Conservation (phyloP, 2,113 vertebrate genomes). For the Plecotus auritus region DNA sequence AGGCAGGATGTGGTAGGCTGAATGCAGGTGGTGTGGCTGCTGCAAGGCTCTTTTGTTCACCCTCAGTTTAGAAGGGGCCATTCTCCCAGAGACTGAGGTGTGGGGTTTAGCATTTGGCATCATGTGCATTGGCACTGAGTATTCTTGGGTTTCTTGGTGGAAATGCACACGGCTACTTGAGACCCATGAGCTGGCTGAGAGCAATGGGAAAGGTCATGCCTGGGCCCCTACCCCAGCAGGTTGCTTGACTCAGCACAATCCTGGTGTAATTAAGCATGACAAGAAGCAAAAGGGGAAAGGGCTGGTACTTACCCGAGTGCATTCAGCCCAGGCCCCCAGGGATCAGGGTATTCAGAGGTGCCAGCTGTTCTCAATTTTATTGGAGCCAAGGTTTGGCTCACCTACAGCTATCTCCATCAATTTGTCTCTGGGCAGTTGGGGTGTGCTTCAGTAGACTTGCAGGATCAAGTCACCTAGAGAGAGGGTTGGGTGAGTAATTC, state of each 20-base stretch:
- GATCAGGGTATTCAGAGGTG: slow-evolving; percentile 30
- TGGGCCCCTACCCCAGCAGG: slow-evolving; percentile 49
- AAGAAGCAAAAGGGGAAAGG: slow-evolving; percentile 50
- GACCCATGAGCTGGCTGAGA: neutral
- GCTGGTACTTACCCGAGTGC: neutral
- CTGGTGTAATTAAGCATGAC: slow-evolving; percentile 62
- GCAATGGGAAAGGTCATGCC: slow-evolving; percentile 12
- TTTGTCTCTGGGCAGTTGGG: neutral
- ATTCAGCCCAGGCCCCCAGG: slow-evolving; percentile 7
- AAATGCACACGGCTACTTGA: slow-evolving; percentile 54
- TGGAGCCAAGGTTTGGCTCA: slow-evolving; percentile 34
- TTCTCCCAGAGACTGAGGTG: neutral
- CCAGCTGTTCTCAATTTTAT: slow-evolving; percentile 36
- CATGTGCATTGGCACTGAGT: neutral
- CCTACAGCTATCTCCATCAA: neutral
- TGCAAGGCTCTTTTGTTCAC: slow-evolving; percentile 59
- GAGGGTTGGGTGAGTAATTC: neutral
- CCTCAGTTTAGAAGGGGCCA: neutral
- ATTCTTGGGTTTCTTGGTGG: slow-evolving; percentile 59
- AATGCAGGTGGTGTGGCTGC: slow-evolving; percentile 15
- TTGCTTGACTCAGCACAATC: slow-evolving; percentile 61
- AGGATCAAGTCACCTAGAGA: neutral
- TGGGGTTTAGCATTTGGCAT: slow-evolving; percentile 30
- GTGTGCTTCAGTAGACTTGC: neutral
- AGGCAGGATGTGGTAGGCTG: neutral